These are phyloP conservation scores for Tachysurus fulvidraco DNA, from an alignment of 2,113 vertebrate species.

Conservation along the genomic window DNA sequence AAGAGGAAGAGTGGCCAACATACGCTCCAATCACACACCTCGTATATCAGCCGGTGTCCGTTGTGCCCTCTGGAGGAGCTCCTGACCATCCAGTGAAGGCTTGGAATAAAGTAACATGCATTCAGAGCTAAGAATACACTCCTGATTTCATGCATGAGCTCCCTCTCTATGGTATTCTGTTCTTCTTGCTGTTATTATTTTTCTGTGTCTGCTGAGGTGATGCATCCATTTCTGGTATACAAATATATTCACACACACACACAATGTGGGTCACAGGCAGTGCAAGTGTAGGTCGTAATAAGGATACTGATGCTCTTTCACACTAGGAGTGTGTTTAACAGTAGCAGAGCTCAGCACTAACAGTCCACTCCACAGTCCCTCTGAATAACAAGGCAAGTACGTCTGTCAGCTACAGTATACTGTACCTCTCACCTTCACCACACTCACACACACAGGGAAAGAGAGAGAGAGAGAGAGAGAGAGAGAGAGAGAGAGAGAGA, in stretches of 20 bases:
- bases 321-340: background rate
- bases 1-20: slow-evolving; percentile 27
- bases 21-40: slow-evolving; percentile 26
- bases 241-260: slow-evolving; percentile 1
- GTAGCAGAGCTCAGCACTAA: background rate
- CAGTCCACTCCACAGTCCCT: background rate
- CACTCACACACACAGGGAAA: slow-evolving; percentile 12
- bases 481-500: background rate
- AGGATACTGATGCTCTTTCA: background rate
- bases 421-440: slow-evolving; percentile 49
- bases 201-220: background rate
- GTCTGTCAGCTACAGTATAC: slow-evolving; percentile 48
- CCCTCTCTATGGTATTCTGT: slow-evolving; percentile 13
- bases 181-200: background rate
- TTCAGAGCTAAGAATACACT: background rate
- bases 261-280: background rate
- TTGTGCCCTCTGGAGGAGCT: slow-evolving; percentile 2
- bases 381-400: slow-evolving; percentile 25
- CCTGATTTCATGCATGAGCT: background rate
- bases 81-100: slow-evolving; percentile 15
- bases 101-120: background rate
- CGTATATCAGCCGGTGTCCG: slow-evolving; percentile 25
- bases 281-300: slow-evolving; percentile 5
- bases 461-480: slow-evolving; percentile 3
- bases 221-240: background rate